Conservation (phyloP, 2,797 vertebrate genomes). For the Euthynnus affinis region DNA sequence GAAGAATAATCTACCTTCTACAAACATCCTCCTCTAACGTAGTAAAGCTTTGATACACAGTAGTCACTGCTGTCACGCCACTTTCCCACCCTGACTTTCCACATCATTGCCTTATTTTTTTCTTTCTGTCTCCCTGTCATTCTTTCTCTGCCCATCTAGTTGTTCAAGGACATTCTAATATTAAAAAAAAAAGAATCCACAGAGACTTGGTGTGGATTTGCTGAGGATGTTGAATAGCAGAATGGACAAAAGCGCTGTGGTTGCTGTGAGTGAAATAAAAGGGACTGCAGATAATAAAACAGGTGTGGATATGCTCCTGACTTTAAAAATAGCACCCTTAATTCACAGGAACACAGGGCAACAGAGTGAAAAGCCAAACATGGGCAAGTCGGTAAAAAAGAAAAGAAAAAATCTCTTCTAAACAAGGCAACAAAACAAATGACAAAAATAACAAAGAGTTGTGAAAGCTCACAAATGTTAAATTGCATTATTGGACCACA, state of each 20-base stretch:
- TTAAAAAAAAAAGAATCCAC: not conserved
- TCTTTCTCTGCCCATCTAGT: not conserved
- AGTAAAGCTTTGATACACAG: conserved; percentile 28
- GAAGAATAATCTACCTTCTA: conserved; percentile 19
- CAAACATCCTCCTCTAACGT: conserved; percentile 2
- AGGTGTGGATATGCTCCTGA: conserved; percentile 38
- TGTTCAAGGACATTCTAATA: not conserved
- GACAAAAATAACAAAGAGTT: conserved; percentile 10
- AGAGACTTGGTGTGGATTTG: conserved; percentile 11
- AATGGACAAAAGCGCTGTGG: conserved; percentile 50
- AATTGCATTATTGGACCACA: conserved; percentile 64
- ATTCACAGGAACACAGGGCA: conserved; percentile 36
- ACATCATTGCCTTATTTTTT: conserved; percentile 8
- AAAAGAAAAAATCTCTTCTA: conserved; percentile 49
- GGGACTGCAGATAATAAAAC: conserved; percentile 35
- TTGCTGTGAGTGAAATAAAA: conserved; percentile 51
- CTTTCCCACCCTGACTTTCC: conserved; percentile 13
- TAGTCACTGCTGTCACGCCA: conserved; percentile 1
- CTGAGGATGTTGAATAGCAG: not conserved
- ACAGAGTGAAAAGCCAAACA: conserved; percentile 16
- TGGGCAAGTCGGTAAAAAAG: not conserved
- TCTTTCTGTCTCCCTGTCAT: not conserved
- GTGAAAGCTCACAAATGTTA: conserved; percentile 14
- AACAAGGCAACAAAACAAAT: conserved; percentile 40
- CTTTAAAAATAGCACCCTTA: conserved; percentile 67